phyloP scores from a whole-genome alignment of 2,113 vertebrate genomes.

The Verasper variegatus region DNA sequence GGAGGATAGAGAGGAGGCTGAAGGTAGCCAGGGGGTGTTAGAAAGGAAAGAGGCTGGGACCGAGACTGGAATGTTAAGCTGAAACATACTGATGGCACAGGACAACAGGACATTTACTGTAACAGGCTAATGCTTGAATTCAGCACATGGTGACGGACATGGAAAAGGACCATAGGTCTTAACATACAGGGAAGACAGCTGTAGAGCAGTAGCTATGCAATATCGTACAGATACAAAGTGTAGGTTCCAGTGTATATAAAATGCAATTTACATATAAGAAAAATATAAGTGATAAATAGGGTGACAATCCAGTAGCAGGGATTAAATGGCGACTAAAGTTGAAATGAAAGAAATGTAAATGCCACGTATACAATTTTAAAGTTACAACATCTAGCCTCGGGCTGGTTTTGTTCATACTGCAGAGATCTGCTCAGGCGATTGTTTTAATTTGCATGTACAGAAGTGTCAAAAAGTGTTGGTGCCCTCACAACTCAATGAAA shows the following conservation, averaged over 20 bases:
- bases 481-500: not conserved
- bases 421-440: no score
- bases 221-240: not conserved
- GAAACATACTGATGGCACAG: slow-evolving; percentile 49
- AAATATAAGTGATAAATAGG: not conserved
- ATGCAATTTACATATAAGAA: no score
- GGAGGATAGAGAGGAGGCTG: slow-evolving; percentile 54
- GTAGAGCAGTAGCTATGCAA: not conserved
- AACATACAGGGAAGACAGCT: not conserved
- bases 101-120: slow-evolving; percentile 24
- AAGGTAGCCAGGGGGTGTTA: slow-evolving; percentile 53
- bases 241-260: not conserved
- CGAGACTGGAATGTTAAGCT: slow-evolving; percentile 69
- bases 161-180: not conserved
- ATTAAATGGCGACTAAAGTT: not conserved
- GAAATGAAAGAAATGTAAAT: not conserved
- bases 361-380: no score
- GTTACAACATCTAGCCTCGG: no score
- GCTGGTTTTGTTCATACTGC: no score
- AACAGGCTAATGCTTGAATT: slow-evolving; percentile 4
- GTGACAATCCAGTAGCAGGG: not conserved
- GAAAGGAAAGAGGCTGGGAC: slow-evolving; percentile 39
- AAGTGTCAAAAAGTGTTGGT: not conserved
- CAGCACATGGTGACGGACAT: slow-evolving; percentile 8
- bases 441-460: not conserved